Percentiles rank a stretch among this genome's conserved stretches.
phyloP scores from a whole-genome alignment of 2,113 vertebrate genomes.

The Eptesicus fuscus region DNA sequence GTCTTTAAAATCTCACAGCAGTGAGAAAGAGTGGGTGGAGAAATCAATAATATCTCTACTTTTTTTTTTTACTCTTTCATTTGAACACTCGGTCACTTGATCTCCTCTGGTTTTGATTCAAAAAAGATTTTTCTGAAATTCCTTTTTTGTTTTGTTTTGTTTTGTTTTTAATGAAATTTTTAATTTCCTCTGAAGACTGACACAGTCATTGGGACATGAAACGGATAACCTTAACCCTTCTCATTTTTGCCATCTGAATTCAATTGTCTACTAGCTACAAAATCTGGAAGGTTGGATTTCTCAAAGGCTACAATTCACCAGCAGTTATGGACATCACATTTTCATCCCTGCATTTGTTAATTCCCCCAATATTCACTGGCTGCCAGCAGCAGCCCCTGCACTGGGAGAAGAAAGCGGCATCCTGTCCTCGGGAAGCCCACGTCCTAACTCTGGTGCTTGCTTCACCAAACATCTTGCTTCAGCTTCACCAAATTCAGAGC shows the following conservation, averaged over 20 bases:
- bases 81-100: constrained; percentile 36
- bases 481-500: not conserved
- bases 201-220: not conserved
- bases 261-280: not conserved
- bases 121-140: constrained; percentile 43
- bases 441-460: not conserved
- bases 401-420: not conserved
- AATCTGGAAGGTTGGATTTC: not conserved
- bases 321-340: not conserved
- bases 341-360: not conserved
- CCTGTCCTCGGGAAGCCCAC: not conserved
- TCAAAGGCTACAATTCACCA: not conserved
- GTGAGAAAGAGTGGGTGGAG: not conserved
- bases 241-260: not conserved
- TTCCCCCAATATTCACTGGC: not conserved
- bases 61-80: constrained; percentile 51
- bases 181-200: constrained; percentile 13
- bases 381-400: not conserved
- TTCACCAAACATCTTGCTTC: not conserved
- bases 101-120: constrained; percentile 51
- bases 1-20: constrained; percentile 28
- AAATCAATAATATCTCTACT: constrained; percentile 19
- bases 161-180: constrained; percentile 17
- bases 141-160: not conserved
- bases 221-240: not conserved